phyloP scores from a whole-genome alignment of 1,140 invertebrate genomes.

The Apis florea region DNA sequence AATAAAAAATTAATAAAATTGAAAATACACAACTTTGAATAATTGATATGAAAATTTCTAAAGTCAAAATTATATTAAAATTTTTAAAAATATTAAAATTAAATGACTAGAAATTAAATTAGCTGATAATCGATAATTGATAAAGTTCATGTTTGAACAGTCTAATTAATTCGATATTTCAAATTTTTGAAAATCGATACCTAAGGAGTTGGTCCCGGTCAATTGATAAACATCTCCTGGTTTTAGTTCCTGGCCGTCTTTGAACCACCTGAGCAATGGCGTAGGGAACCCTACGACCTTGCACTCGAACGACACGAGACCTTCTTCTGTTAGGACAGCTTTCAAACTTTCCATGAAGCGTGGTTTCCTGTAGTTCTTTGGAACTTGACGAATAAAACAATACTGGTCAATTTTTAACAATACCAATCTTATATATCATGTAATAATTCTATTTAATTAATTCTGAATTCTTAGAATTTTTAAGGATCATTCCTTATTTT shows the following conservation, averaged over 20 bases:
- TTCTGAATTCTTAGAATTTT: too few relatives aligned
- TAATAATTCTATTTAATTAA: neutral
- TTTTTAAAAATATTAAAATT: too few relatives aligned
- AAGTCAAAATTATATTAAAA: too few relatives aligned
- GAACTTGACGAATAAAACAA: slow-evolving; percentile 81
- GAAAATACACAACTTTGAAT: too few relatives aligned
- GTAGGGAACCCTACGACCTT: slow-evolving; percentile 95
- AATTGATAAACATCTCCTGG: slow-evolving; percentile 95
- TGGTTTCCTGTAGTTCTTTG: slow-evolving; percentile 93
- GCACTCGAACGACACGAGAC: slow-evolving; percentile 94
- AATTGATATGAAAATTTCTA: too few relatives aligned
- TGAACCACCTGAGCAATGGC: slow-evolving; percentile 92
- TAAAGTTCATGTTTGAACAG: too few relatives aligned
- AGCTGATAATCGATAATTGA: too few relatives aligned
- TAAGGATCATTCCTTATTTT: too few relatives aligned
- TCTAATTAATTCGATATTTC: too few relatives aligned
- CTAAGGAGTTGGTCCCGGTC: slow-evolving; percentile 91
- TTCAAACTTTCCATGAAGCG: slow-evolving; percentile 93
- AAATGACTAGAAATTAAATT: too few relatives aligned
- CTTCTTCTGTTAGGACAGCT: slow-evolving; percentile 93
- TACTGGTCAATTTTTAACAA: neutral
- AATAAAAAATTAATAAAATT: too few relatives aligned
- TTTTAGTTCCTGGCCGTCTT: slow-evolving; percentile 94
- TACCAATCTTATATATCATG: neutral
- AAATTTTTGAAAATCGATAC: slow-evolving; percentile 64